Evolutionary conservation across 2,888 invertebrate species (phyloP).

Genomic region (Apoda limacodes): DNA sequence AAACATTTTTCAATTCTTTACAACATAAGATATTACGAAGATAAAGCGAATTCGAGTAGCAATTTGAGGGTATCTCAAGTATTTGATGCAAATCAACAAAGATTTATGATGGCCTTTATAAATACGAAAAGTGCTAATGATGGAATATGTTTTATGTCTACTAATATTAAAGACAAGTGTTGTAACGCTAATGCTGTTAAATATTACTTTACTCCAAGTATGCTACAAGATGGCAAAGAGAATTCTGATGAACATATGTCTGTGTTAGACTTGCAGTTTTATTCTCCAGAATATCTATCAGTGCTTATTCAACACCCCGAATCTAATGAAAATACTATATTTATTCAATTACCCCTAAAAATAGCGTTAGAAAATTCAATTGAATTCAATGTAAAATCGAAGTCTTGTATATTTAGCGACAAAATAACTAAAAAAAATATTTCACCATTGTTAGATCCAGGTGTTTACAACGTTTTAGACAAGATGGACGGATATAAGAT

Average conservation of each 20-base stretch:
- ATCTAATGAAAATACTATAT: constrained; percentile 49
- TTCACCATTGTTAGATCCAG: constrained; percentile 60
- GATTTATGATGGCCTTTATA: constrained; percentile 63
- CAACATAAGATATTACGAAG: constrained; percentile 62
- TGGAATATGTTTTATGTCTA: constrained; percentile 62
- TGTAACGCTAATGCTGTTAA: constrained; percentile 59
- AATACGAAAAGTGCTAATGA: constrained; percentile 42
- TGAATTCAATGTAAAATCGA: constrained; percentile 47
- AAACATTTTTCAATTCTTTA: constrained; percentile 70
- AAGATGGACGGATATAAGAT: constrained; percentile 76
- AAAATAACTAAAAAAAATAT: constrained; percentile 63
- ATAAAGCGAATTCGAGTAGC: constrained; percentile 29
- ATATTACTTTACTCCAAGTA: constrained; percentile 61
- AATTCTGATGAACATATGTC: constrained; percentile 41
- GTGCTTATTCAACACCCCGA: constrained; percentile 72
- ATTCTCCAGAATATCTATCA: constrained; percentile 79
- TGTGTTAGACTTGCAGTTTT: constrained; percentile 81
- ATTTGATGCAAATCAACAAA: constrained; percentile 54
- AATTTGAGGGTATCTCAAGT: constrained; percentile 58
- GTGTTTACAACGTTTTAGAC: constrained; percentile 71
- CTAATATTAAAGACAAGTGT: constrained; percentile 48
- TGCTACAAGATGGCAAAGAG: constrained; percentile 36
- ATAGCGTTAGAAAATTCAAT: constrained; percentile 52
- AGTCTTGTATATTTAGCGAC: constrained; percentile 47
- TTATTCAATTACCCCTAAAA: constrained; percentile 60